A percentile compares a stretch with the other conserved stretches of the same genome.
Conservation (phyloP, 2,113 vertebrate species). For the Gavia stellata region DNA sequence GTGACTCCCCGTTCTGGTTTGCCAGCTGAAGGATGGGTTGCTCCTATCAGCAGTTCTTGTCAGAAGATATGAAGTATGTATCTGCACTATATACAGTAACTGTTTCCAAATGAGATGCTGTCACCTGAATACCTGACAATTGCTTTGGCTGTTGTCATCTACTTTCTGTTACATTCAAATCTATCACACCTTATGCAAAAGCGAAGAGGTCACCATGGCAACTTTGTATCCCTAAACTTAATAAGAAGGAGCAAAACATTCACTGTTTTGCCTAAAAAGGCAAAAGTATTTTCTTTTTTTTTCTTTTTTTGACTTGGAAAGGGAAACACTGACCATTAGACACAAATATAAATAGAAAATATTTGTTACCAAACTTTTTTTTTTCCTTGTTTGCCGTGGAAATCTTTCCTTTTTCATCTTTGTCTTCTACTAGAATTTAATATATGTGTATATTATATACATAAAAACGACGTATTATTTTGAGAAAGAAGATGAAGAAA, state of each 20-base stretch:
- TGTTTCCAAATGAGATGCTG: constrained; percentile 28
- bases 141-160: constrained; percentile 25
- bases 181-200: constrained; percentile 1
- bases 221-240: constrained; percentile 14
- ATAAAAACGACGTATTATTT: background rate
- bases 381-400: background rate
- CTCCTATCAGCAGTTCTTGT: constrained; percentile 16
- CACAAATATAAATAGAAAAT: background rate
- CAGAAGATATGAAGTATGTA: background rate
- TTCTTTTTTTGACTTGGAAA: background rate
- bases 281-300: background rate
- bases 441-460: background rate
- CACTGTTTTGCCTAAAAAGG: background rate
- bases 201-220: background rate
- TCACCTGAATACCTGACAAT: constrained; percentile 17
- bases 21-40: background rate
- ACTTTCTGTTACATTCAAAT: background rate
- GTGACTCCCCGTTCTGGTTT: background rate
- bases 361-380: background rate
- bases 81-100: background rate
- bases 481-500: background rate
- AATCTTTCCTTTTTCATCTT: background rate
- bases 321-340: background rate
- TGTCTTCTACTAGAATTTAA: background rate
- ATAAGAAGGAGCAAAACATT: background rate